Conservation (phyloP, 2,113 vertebrate species). For the Heteronetta atricapilla region DNA sequence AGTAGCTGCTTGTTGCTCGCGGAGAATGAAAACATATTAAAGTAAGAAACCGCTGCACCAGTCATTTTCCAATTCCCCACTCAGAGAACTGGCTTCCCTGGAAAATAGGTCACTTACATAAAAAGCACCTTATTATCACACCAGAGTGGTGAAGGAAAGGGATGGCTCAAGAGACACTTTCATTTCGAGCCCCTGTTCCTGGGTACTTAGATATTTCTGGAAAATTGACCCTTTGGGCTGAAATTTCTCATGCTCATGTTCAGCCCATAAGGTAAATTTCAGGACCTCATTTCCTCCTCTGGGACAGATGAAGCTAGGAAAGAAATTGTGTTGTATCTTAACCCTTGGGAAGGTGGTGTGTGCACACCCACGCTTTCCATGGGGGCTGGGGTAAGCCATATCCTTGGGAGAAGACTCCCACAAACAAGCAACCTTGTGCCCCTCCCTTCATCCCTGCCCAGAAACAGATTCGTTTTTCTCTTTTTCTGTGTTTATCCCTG, state of each 20-base stretch:
- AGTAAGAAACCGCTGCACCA: slow-evolving; percentile 70
- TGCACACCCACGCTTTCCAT: accelerated
- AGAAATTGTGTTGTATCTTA: neutral
- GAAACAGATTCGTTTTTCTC: neutral
- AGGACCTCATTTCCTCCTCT: neutral
- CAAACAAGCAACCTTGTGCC: neutral
- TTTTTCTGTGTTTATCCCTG: neutral
- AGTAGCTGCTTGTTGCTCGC: slow-evolving; percentile 60
- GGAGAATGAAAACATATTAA: slow-evolving; percentile 69
- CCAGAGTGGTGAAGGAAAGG: slow-evolving; percentile 37
- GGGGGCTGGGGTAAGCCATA: neutral
- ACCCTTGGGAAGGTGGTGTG: neutral
- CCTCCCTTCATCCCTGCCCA: neutral
- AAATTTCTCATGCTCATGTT: slow-evolving; percentile 49
- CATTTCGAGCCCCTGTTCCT: slow-evolving; percentile 23
- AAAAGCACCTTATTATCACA: slow-evolving; percentile 75
- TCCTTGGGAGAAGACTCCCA: neutral
- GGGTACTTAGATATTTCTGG: slow-evolving; percentile 59
- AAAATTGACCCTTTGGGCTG: slow-evolving; percentile 73
- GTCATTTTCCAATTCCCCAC: slow-evolving; percentile 71
- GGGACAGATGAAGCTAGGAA: neutral
- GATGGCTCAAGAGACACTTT: slow-evolving; percentile 63
- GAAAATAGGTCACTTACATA: slow-evolving; percentile 79
- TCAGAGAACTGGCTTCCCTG: slow-evolving; percentile 64
- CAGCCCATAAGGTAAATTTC: slow-evolving; percentile 35